Conservation (phyloP, 1,140 invertebrate genomes). For the Portunus trituberculatus region DNA sequence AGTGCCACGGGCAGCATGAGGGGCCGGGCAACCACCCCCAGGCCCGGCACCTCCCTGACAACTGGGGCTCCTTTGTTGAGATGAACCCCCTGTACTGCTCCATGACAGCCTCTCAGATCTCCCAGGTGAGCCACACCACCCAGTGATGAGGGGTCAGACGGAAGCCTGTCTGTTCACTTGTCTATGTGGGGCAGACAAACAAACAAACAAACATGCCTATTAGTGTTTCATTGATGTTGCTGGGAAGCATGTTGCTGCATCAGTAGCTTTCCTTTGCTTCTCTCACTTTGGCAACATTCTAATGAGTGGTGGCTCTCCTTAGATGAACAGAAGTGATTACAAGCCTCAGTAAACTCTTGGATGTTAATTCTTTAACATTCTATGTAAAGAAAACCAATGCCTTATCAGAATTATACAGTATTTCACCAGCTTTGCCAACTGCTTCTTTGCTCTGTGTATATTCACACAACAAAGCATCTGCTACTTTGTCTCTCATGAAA, state of each 20-base stretch:
- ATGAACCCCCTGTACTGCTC: slow-evolving; percentile 78
- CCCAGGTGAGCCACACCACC: slow-evolving; percentile 59
- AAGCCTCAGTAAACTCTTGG: not conserved
- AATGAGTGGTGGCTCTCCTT: too few relatives aligned
- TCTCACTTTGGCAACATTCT: too few relatives aligned
- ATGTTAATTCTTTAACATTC: not conserved
- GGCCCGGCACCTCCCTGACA: slow-evolving; percentile 70
- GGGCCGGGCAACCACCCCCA: slow-evolving; percentile 71
- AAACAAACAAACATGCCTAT: too few relatives aligned
- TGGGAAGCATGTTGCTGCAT: too few relatives aligned
- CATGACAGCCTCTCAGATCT: slow-evolving; percentile 77
- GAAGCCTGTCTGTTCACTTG: too few relatives aligned
- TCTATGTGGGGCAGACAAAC: too few relatives aligned
- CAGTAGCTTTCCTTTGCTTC: too few relatives aligned
- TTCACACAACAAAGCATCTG: not conserved
- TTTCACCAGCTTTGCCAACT: slow-evolving; percentile 6
- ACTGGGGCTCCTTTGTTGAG: slow-evolving; percentile 77
- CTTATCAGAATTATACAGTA: not conserved
- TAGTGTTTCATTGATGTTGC: too few relatives aligned
- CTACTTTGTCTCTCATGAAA: not conserved
- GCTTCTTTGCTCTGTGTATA: not conserved
- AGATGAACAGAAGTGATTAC: too few relatives aligned
- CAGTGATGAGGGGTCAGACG: not conserved
- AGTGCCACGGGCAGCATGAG: slow-evolving; percentile 80
- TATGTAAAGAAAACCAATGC: not conserved